A percentile compares a stretch with the other conserved stretches of the same genome.
Evolutionary conservation across 2,888 invertebrate species (phyloP).

Genomic region (Microctonus aethiopoides): DNA sequence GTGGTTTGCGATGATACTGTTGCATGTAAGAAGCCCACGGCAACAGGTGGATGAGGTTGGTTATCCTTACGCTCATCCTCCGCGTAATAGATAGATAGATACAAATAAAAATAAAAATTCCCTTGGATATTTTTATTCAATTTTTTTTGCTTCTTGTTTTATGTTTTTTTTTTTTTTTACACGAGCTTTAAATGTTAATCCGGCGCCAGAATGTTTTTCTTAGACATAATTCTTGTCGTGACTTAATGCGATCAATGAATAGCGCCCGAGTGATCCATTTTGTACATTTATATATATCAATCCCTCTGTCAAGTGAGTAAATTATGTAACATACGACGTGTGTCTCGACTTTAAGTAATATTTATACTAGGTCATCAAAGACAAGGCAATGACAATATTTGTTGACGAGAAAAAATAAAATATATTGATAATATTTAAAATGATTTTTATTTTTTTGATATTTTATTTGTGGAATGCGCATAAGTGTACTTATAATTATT

Average conservation of each 20-base stretch:
- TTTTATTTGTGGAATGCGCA: background rate
- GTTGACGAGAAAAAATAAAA: background rate
- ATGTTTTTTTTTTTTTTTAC: too few relatives aligned
- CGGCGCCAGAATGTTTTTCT: background rate
- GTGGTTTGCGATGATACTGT: slow-evolving; percentile 24
- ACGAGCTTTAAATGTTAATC: background rate
- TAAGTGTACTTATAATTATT: background rate
- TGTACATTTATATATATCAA: background rate
- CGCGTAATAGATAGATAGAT: slow-evolving; percentile 51
- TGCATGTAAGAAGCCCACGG: slow-evolving; percentile 59
- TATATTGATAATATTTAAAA: background rate
- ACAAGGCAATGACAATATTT: background rate
- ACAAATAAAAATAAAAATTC: background rate
- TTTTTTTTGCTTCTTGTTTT: too few relatives aligned
- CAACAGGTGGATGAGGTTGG: slow-evolving; percentile 67
- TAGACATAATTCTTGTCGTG: background rate
- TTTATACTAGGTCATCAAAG: slow-evolving; percentile 1
- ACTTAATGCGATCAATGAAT: background rate
- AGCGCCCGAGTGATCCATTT: background rate
- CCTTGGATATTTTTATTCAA: too few relatives aligned
- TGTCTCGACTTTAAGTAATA: background rate
- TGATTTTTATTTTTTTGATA: background rate
- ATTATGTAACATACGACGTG: slow-evolving; percentile 4
- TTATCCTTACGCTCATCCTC: slow-evolving; percentile 64
- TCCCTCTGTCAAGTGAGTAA: background rate